Base-by-base conservation (phyloP, 2,888 invertebrate genomes). In the Onthophagus sagittarius region DNA sequence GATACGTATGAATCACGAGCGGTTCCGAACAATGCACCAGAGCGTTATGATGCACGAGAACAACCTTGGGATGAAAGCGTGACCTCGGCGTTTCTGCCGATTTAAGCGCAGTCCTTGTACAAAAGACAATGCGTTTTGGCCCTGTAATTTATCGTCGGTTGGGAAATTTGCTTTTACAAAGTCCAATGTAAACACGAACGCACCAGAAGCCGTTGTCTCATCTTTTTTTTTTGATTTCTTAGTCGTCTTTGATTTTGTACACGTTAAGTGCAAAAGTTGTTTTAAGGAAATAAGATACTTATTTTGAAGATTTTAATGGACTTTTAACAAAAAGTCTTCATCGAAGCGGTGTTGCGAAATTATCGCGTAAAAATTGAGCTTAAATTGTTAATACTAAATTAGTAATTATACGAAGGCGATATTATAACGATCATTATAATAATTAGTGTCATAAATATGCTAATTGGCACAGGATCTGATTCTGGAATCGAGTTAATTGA, bases 1-100 rank as follows among this genome's bases (percentile, higher is more conserved):
- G 67, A 67, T 67, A 67, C 67, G 32, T 15, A 67, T 67, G 67
- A 67, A 67, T 67, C 67, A 67, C 67, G n/a, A 67, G 23, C 67
- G 67, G 67, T 5, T 31, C 23, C 15, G 67, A 67, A 67, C 67
- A 67, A 67, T 67, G 67, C 32, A 32, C 31, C 67, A 23, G 67
- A 32, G 23, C 67, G 31, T 67, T 67, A 67, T 67, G 67, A 67
- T 67, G 32, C 23, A 67, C 32, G 67, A 23, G 67, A 67, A 32
- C 67, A 67, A 15, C 67, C 67, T 67, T 67, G 67, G 67, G 23
- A 31, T 23, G 31, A 67, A 67, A 67, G 67, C 67, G 67, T 67
- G 67, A 31, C 67, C 67, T 67, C 67, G 67, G 31, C 15, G 31
- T 31, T 15, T 67, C 32, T 67, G 31, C 23, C 67, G 67, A 67